A percentile compares a stretch with the other conserved stretches of the same genome.
Evolutionary conservation across 2,113 vertebrate genomes (phyloP).

Genomic region (Pelodiscus sinensis): DNA sequence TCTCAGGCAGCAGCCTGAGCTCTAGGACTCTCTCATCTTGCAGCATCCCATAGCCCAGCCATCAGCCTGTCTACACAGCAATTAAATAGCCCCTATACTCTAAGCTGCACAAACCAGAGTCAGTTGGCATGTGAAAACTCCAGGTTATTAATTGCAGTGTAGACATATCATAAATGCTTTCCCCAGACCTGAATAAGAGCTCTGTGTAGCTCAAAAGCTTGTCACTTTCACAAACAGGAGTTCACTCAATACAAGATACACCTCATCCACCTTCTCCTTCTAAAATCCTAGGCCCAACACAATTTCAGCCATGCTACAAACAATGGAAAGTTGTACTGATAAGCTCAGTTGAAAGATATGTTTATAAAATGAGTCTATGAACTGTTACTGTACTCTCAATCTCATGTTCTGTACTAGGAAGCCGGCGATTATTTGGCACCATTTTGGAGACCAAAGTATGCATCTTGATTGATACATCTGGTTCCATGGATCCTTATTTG

Average conservation of each 20-base stretch:
- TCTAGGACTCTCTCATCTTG: background rate
- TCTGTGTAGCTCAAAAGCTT: background rate
- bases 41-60: background rate
- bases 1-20: background rate
- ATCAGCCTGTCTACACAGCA: background rate
- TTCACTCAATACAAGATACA: background rate
- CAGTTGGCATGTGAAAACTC: background rate
- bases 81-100: background rate
- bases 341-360: background rate
- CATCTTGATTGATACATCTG: constrained; percentile 84
- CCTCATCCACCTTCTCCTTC: background rate
- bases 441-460: constrained; percentile 83
- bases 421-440: constrained; percentile 79
- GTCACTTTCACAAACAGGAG: background rate
- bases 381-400: background rate
- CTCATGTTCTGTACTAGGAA: constrained; percentile 73
- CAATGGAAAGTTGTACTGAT: background rate
- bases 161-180: background rate
- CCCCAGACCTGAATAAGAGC: background rate
- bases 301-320: background rate
- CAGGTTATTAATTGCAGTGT: background rate
- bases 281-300: background rate
- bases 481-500: constrained; percentile 80
- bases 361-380: background rate
- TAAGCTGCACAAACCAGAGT: background rate